Evolutionary conservation across 2,888 invertebrate genomes (phyloP), one percentile per base, ranked within the genome.

Genomic region (Lepidocyrtoides sp.): DNA sequence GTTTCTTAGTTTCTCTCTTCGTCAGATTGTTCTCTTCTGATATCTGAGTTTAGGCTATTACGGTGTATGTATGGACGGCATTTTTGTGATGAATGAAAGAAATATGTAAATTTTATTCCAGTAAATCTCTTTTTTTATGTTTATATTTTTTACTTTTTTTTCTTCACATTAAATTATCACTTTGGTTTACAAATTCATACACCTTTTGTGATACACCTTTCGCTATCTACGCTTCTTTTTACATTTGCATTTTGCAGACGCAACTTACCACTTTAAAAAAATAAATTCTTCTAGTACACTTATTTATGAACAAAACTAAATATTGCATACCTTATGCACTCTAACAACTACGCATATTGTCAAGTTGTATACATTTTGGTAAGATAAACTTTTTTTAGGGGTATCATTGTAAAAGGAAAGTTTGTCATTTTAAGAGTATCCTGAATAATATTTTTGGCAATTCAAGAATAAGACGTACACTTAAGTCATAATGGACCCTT

Each of bases 341-440:
- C n/a, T n/a, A n/a, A n/a, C n/a, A n/a, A n/a, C n/a, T 48, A 48
- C 48, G 7, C 7, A 29, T 32, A 32, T 3, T 66, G 29, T 66
- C 32, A 32, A n/a, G 32, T 17, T 41, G 69, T 69, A 41, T 41
- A n/a, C n/a, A n/a, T 41, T 41, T 41, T 36, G 17, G 0, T 26
- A 2, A n/a, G 69, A 41, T 8, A 41, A 69, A 41, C 41, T 69
- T 69, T 41, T 14, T 7, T 10, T 4, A 10, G n/a, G n/a, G n/a
- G n/a, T n/a, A n/a, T n/a, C 41, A 41, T 5, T 48, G 48, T 32
- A n/a, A 29, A 69, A 69, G 48, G 36, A 66, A 84, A 84, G 54
- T 66, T 69, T 84, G 51, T 84, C 84, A 84, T 84, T 44, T 69
- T 51, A 84, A 69, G 84, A 84, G 8, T 81, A 60, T 75, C 2